Conservation (phyloP, 2,113 vertebrate genomes). For the Sylvicapra grimmia region DNA sequence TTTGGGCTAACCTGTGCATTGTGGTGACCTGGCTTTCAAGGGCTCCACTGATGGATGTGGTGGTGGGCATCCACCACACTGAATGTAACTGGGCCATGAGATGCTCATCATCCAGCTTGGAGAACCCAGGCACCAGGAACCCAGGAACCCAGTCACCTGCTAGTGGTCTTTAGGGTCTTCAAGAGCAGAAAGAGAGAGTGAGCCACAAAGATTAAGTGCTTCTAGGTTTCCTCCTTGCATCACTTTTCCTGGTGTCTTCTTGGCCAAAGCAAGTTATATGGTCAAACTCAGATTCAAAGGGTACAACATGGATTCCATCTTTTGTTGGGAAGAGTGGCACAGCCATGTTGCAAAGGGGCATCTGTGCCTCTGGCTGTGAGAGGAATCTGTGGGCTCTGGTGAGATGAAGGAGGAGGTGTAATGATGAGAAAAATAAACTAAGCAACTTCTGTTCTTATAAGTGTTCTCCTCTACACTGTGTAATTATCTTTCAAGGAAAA, state of each 20-base stretch:
- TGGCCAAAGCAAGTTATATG: not conserved
- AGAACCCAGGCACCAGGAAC: not conserved
- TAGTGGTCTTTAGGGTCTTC: not conserved
- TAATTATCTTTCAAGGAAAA: too few species aligned
- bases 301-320: not conserved
- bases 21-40: not conserved
- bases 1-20: not conserved
- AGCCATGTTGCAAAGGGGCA: not conserved
- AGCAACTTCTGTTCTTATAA: too few species aligned
- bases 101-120: not conserved
- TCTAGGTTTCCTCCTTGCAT: not conserved
- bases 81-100: not conserved
- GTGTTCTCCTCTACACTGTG: too few species aligned
- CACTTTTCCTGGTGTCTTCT: not conserved
- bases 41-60: not conserved
- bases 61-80: too few species aligned
- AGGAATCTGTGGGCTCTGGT: too few species aligned
- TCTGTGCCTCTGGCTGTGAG: accelerated
- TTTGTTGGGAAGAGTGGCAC: not conserved
- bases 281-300: not conserved
- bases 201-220: not conserved
- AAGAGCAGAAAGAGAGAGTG: not conserved
- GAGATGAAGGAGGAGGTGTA: too few species aligned
- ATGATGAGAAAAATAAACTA: too few species aligned
- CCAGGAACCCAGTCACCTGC: too few species aligned